Conservation (phyloP, 2,888 invertebrate genomes). For the Ommatoiulus sabulosus region DNA sequence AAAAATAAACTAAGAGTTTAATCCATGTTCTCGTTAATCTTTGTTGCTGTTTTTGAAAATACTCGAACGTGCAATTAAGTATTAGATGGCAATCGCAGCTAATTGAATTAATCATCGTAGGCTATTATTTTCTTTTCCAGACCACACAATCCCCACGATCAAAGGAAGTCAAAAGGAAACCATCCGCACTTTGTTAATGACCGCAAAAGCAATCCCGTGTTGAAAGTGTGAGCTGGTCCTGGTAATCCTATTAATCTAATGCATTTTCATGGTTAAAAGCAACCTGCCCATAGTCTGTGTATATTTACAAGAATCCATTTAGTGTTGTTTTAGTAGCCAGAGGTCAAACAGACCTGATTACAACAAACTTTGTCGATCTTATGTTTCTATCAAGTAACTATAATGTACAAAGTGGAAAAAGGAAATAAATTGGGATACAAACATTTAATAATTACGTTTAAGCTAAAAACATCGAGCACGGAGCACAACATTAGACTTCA, state of each 20-base stretch:
- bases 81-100: slow-evolving; percentile 15
- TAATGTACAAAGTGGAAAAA: neutral
- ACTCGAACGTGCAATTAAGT: slow-evolving; percentile 5
- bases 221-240: slow-evolving; percentile 32
- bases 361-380: neutral
- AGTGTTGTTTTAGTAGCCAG: neutral
- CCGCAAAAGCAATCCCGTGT: slow-evolving; percentile 47
- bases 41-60: neutral
- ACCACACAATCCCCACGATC: slow-evolving; percentile 32
- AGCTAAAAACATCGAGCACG: too few species aligned
- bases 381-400: neutral
- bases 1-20: slow-evolving; percentile 26
- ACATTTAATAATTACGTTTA: too few species aligned
- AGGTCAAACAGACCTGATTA: neutral
- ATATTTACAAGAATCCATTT: neutral
- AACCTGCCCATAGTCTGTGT: neutral
- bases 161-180: slow-evolving; percentile 48
- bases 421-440: too few species aligned
- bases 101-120: slow-evolving; percentile 6
- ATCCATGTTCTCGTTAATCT: neutral
- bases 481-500: too few species aligned
- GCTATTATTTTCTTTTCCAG: slow-evolving; percentile 1
- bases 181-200: slow-evolving; percentile 46
- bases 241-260: slow-evolving; percentile 38
- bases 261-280: slow-evolving; percentile 46